Base-by-base conservation (phyloP, 1,140 invertebrate genomes). In the Apis cerana region DNA sequence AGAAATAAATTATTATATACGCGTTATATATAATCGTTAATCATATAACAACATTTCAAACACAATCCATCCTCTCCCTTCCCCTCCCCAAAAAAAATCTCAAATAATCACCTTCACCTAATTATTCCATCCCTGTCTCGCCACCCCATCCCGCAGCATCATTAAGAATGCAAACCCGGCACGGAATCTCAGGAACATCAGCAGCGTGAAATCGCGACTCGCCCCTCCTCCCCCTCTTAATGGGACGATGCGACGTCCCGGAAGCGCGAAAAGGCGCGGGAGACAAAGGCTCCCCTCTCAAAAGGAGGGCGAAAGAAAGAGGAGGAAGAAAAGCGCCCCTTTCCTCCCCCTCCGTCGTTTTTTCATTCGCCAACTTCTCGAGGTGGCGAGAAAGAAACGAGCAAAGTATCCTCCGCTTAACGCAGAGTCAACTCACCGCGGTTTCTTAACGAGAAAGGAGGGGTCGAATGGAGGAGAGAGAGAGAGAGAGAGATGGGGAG, bases 391-490 rank as follows among this genome's bases (percentile, higher is more conserved):
- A 78, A 62, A 48, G 72, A 72, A 74, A 74, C 23, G 43, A 8
- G 59, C 65, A 65, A 62, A 71, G 33, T 79, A 68, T 76, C 33
- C 52, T 50, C 33, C 80, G 48, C 43, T 87, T 69, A 75, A 75
- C 67, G 52, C 58, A 56, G 83, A 82, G 77, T 80, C 83, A 79
- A 85, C 65, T 59, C 21, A 33, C 67, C 50, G 52, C 43, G 71
- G 54, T 58, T 82, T 67, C 76, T 83, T 88, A 88, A 88, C 83
- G 83, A 88, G 86, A 85, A 85, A 88, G 10, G 65, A 70, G 43
- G 68, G 15, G 17, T 1, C 2, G 17, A 10, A n/a, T 43, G 33
- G 33, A 21, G 19, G 2, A 59, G 58, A 76, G 74, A 76, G 33
- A 62, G 56, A 52, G 27, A 54, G 21, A 15, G 15, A 17, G 23